Evolutionary conservation across 2,113 vertebrate species (phyloP).

Genomic region (Turnix velox): DNA sequence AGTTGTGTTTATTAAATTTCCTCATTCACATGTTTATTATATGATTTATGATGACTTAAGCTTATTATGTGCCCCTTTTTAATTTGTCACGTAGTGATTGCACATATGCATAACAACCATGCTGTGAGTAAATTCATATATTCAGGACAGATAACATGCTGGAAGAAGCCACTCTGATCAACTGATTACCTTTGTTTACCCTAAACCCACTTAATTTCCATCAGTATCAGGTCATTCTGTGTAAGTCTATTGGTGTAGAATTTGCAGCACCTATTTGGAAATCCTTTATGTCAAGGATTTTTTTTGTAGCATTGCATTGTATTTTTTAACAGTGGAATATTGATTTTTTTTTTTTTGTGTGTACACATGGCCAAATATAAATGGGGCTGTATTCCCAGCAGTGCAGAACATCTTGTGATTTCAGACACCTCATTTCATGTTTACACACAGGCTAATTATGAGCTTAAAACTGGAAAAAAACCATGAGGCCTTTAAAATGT

Average conservation of each 20-base stretch:
- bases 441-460: not conserved
- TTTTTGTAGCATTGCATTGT: fast-evolving
- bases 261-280: not conserved
- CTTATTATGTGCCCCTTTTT: not conserved
- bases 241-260: not conserved
- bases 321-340: no score
- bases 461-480: not conserved
- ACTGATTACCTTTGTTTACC: not conserved
- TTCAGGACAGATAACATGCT: not conserved
- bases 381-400: not conserved
- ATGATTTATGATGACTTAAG: conserved; percentile 28
- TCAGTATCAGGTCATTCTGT: not conserved
- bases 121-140: not conserved
- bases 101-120: not conserved
- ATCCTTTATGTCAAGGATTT: not conserved
- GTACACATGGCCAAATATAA: not conserved
- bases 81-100: not conserved
- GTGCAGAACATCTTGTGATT: not conserved
- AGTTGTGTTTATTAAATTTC: conserved; percentile 35
- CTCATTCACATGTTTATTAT: not conserved
- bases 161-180: not conserved
- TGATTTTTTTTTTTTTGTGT: not conserved
- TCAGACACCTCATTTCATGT: not conserved
- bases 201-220: not conserved
- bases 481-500: not conserved